Evolutionary conservation across 2,797 vertebrate genomes (phyloP), one percentile per base, ranked within the genome.

Genomic region (Ibycter americanus): DNA sequence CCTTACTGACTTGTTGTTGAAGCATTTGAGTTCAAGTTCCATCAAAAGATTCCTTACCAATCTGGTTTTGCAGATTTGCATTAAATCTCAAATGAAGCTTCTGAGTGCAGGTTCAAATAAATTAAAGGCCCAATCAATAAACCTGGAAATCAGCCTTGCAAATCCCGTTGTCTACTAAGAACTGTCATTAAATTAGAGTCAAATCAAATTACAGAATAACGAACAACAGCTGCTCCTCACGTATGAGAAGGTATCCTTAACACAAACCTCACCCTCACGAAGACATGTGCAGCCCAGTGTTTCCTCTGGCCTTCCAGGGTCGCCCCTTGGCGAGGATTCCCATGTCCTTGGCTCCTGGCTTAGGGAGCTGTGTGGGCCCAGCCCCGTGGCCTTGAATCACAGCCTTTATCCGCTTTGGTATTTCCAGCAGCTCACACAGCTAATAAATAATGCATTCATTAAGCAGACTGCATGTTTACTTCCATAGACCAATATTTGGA

Each of bases 141-240:
- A 91, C 85, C 68, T 68, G 55, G 58, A 94, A 96, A 92, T 74
- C 61, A 93, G 74, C 81, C 83, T 95, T 80, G 55, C 72, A 96
- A 95, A 95, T 68, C 65, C 42, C 12, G 42, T 61, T 93, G 51
- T 40, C 38, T 22, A 49, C 58, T 68, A 93, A 67, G 56, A 88
- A 78, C 22, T 55, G 46, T 22, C 84, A 83, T 91, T 89, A 91
- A 91, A 88, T 89, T 72, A 91, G 38, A 91, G 65, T 58, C 65
- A 95, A 85, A 93, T 94, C 66, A 86, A 91, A 91, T 94, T 66
- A 79, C 26, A 55, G 26, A 62, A 27, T 40, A 88, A 87, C 5
- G 2, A 93, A 62, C 8, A 74, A 8, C 52, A 61, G 71, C 27
- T 0, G 0, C 38, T 87, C 26, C 42, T 81, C 68, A 18, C 2